A percentile compares a stretch with the other conserved stretches of the same genome.
Evolutionary conservation across 2,888 invertebrate genomes (phyloP).

Genomic region (Sarcophaga rosellei): DNA sequence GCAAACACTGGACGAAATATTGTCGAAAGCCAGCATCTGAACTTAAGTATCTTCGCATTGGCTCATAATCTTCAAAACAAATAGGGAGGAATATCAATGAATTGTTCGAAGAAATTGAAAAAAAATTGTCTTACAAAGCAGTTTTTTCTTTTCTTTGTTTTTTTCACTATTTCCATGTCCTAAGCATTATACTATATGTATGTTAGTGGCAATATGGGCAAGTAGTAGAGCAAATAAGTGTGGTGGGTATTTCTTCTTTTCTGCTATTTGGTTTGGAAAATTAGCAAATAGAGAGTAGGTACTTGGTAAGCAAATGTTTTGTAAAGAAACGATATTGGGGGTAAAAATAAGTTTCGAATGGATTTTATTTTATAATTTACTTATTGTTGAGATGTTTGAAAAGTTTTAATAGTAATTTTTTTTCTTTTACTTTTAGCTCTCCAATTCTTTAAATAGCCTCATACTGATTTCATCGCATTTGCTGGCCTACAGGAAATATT

Average conservation of each 20-base stretch:
- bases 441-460: too few relatives aligned
- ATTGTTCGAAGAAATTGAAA: background rate
- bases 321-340: background rate
- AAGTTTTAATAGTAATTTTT: background rate
- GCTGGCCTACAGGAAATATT: too few relatives aligned
- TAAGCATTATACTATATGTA: slow-evolving; percentile 5
- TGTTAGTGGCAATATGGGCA: slow-evolving; percentile 19
- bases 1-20: background rate
- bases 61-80: slow-evolving; percentile 59
- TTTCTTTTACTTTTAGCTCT: background rate
- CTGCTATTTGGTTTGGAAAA: slow-evolving; percentile 50
- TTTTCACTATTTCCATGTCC: too few relatives aligned
- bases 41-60: slow-evolving; percentile 43
- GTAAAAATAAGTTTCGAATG: background rate
- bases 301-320: slow-evolving; percentile 2
- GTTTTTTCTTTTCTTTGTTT: too few relatives aligned
- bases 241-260: slow-evolving; percentile 19
- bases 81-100: slow-evolving; percentile 45
- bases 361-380: background rate
- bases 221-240: slow-evolving; percentile 43
- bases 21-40: slow-evolving; percentile 47
- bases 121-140: background rate
- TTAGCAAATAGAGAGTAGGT: slow-evolving; percentile 35
- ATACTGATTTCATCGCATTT: too few relatives aligned
- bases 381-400: background rate